Conservation (phyloP, 1,140 invertebrate genomes). For the Caenorhabditis brenneri region DNA sequence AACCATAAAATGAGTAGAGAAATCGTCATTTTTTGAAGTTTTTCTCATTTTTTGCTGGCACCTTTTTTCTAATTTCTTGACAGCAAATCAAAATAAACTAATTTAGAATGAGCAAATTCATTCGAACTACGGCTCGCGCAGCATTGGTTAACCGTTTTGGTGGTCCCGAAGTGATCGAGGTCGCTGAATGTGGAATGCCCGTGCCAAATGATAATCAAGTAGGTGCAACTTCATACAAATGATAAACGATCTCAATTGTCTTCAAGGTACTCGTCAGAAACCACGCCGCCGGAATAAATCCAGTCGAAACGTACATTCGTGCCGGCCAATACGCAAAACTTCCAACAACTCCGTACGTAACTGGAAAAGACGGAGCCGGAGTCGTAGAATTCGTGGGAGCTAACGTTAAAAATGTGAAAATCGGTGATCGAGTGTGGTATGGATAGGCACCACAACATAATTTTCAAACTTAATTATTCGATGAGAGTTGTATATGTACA, state of each 20-base stretch:
- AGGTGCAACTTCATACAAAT: not conserved
- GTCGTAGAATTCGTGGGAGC: constrained; percentile 72
- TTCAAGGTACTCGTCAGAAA: constrained; percentile 74
- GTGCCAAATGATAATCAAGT: not conserved
- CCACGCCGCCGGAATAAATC: constrained; percentile 74
- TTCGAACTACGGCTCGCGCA: not conserved
- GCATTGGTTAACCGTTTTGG: constrained; percentile 53
- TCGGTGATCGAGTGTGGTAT: constrained; percentile 72
- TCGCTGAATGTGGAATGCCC: not conserved
- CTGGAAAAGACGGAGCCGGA: constrained; percentile 75
- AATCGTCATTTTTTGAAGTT: not conserved
- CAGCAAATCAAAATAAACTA: too few relatives aligned
- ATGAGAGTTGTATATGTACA: too few relatives aligned
- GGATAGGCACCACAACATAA: too few relatives aligned
- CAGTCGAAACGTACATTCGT: constrained; percentile 76
- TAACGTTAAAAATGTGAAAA: constrained; percentile 46
- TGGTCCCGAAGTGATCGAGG: constrained; percentile 43
- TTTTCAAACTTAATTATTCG: too few relatives aligned
- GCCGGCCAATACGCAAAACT: constrained; percentile 72
- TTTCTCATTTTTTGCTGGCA: not conserved
- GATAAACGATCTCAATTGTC: not conserved
- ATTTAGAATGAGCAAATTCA: not conserved
- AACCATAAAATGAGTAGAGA: too few relatives aligned
- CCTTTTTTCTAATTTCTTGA: too few relatives aligned
- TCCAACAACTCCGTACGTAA: constrained; percentile 74